Percentiles rank a stretch among this genome's conserved stretches.
Evolutionary conservation across 2,113 vertebrate genomes (phyloP).

Genomic region (Catharus minimus): DNA sequence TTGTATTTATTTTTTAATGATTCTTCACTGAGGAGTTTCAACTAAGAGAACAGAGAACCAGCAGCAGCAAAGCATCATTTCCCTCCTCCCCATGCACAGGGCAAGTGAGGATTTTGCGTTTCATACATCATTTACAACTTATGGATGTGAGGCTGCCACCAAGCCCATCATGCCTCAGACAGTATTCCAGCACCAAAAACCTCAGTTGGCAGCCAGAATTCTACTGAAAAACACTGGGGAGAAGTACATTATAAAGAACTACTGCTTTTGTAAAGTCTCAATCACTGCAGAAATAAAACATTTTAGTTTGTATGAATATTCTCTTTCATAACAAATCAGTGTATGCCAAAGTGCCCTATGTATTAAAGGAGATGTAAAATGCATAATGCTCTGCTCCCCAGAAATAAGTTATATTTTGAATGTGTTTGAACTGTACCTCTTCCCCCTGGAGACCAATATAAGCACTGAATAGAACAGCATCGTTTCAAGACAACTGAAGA

Average conservation of each 20-base stretch:
- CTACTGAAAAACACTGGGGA: not conserved
- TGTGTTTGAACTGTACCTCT: not conserved
- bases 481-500: not conserved
- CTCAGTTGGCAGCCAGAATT: not conserved
- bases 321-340: not conserved
- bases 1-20: slow-evolving; percentile 52
- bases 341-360: not conserved
- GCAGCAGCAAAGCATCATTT: not conserved
- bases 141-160: slow-evolving; percentile 12
- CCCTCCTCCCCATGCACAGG: accelerated
- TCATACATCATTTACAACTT: slow-evolving; percentile 54
- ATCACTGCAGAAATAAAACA: not conserved
- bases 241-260: not conserved
- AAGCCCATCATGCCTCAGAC: not conserved
- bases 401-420: not conserved
- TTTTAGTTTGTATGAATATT: not conserved
- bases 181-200: not conserved
- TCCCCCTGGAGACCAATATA: not conserved
- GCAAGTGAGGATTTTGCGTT: slow-evolving; percentile 47
- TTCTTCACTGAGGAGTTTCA: slow-evolving; percentile 27
- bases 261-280: not conserved
- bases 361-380: slow-evolving; percentile 3
- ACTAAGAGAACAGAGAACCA: slow-evolving; percentile 30
- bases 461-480: not conserved
- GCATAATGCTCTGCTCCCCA: not conserved